Evolutionary conservation across 2,797 vertebrate genomes (phyloP), one percentile per base, ranked within the genome.

Genomic region (Dermochelys coriacea): DNA sequence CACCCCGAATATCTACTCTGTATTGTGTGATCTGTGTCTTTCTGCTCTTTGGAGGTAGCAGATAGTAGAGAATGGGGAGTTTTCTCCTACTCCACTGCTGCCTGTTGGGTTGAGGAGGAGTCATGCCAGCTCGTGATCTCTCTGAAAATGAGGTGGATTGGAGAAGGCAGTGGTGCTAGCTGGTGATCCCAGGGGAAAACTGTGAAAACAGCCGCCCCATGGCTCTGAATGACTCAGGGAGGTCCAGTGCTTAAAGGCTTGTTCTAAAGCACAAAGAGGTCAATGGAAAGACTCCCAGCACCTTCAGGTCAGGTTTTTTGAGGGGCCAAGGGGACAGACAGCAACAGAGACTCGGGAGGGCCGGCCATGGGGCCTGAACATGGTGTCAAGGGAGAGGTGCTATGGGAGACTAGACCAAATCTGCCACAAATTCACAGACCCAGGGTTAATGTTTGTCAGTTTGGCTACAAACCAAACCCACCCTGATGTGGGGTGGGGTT

Each of bases 41-140:
- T 86, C 83, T 34, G 55, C 37, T 55, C 1, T n/a, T 37, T 89
- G 77, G 18, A 82, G 34, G n/a, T 31, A 52, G 51, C 57, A 51
- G 15, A 37, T 68, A 15, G 2, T 55, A 18, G 37, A 89, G n/a
- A 71, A 88, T 5, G 29, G 12, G 23, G 12, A 2, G 0, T 2
- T 78, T 77, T 57, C 84, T 82, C 2, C 27, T 82, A 29, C n/a
- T 64, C 61, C 3, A 0, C 21, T 85, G 11, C 55, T 89, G 5
- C 88, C 45, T 51, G 71, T 21, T 15, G 41, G 5, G 86, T 71
- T 37, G 31, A 41, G 29, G 27, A 92, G 31, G 86, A 88, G 4
- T 9, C 31, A 3, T 31, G 84, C 19, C 90, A 71, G 34, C 47
- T 93, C 37, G 51, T 71, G 31, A 54, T 75, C 31, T 86, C 85